Base-by-base conservation (phyloP, 2,797 vertebrate genomes). In the Zenarchopterus dispar region DNA sequence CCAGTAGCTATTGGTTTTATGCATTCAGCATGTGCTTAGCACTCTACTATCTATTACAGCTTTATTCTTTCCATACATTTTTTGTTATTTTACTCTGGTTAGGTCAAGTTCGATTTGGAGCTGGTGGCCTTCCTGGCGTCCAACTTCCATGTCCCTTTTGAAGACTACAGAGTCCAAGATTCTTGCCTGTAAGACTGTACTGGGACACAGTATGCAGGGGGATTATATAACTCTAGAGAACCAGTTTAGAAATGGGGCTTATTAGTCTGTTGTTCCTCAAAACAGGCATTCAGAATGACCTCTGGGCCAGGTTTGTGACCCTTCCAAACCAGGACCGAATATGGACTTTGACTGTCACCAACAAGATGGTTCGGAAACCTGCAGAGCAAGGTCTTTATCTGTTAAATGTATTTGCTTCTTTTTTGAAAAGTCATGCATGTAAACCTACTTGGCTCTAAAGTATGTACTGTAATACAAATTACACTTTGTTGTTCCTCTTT, bases 131-230 rank as follows among this genome's bases (percentile, higher is more conserved):
- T 90, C 95, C 62, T 97, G 96, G 96, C 91, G 95, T 66, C 96
- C 96, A 3, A 97, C 96, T 48, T 97, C 96, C 57, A 96, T 96
- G 95, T 96, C 96, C 44, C 92, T 96, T 22, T 86, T 97, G 77
- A 97, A 97, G 90, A 94, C 93, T n/a, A 87, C 95, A n/a, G 96
- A 97, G 85, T 91, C 94, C 71, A 95, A 93, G 90, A 96, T 97
- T 70, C 94, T 97, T 49, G 91, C 94, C 33, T 95, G 96, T 97
- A 89, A 93, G 94, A 82, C 10, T 9, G 18, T 28, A 24, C 58
- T 68, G 2, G 42, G 2, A 8, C 23, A 5, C 48, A 19, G 21
- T 23, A 22, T 5, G 22, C 7, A n/a, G 6, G 9, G 17, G 43
- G 36, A 45, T 64, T 23, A 23, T 22, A 56, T 47, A 42, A 67